Base-by-base conservation (phyloP, 2,888 invertebrate species). In the Mactromeris polynyma region DNA sequence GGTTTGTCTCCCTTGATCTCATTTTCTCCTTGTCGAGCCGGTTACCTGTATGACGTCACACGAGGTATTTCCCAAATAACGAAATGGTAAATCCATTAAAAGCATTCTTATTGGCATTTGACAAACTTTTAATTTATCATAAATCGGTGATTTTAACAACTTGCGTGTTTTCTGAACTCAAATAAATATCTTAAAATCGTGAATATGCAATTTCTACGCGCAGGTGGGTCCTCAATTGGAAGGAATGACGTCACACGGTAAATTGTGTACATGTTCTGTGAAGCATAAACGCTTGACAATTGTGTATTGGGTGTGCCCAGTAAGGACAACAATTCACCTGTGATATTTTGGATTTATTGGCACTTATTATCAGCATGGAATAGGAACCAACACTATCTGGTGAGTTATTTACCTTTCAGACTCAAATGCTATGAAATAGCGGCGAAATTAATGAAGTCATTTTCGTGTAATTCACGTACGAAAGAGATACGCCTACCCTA, bases 211-310 rank as follows among this genome's bases (percentile, higher is more conserved):
- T 42, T 84, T 84, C 31, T 73, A 78, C 51, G 84, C 38, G 17
- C 79, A 81, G 85, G 79, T 79, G 80, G 64, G 46, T 69, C n/a
- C 26, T 38, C 38, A 36, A 80, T 79, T 64, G 81, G 77, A 54
- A 40, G 26, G 26, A 31, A 42, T 90, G 90, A 90, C 90, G 90
- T 90, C 90, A 90, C 73, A 54, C 42, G 69, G 83, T 85, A 79
- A 82, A 69, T 31, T 73, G 19, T 79, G 51, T 85, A 77, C 83
- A 85, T 87, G 87, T 79, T 87, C 85, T 77, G n/a, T 90, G 87
- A 84, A 85, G 87, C 87, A 85, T 90, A 86, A 85, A 87, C 86
- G 87, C 87, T 89, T 90, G 87, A 90, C 85, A 88, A 85, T 85
- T 87, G 69, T 73, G 73, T 46, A 46, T 78, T 83, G 85, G 90